A percentile compares a stretch with the other conserved stretches of the same genome.
These are phyloP conservation scores for Naja naja DNA, from an alignment of 2,113 vertebrate genomes.

Conservation along the genomic window DNA sequence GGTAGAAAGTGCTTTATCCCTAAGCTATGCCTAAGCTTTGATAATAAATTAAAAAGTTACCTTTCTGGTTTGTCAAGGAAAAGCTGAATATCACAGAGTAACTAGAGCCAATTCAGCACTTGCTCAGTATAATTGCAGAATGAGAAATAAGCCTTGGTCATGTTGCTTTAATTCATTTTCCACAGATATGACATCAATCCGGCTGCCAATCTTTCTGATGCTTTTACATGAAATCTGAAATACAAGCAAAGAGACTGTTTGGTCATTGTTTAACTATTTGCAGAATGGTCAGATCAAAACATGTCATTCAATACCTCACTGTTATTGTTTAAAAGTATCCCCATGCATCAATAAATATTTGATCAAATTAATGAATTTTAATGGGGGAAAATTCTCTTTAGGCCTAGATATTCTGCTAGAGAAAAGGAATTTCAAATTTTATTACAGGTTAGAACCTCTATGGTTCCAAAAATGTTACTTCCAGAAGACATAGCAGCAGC, in stretches of 20 bases:
- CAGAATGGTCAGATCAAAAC: background rate
- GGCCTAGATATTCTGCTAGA: background rate
- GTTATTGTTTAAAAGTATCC: background rate
- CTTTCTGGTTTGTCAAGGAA: background rate
- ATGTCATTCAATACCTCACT: background rate
- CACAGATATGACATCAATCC: background rate
- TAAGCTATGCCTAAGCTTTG: background rate
- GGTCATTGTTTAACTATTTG: background rate
- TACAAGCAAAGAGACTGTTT: conserved; percentile 37
- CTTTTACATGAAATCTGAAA: conserved; percentile 48
- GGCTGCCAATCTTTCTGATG: background rate
- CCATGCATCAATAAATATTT: background rate
- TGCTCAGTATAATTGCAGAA: background rate
- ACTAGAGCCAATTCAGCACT: background rate
- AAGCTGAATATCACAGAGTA: background rate
- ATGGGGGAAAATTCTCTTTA: background rate
- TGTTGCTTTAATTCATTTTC: conserved; percentile 41
- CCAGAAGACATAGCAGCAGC: background rate
- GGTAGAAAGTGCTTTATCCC: background rate
- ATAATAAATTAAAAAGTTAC: background rate
- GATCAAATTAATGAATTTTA: background rate
- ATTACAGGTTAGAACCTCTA: background rate
- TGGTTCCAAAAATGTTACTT: background rate
- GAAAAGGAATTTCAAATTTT: background rate
- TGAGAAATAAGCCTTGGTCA: background rate